These are phyloP conservation scores for Pyralis farinalis DNA, from an alignment of 2,888 invertebrate species.

Conservation along the genomic window DNA sequence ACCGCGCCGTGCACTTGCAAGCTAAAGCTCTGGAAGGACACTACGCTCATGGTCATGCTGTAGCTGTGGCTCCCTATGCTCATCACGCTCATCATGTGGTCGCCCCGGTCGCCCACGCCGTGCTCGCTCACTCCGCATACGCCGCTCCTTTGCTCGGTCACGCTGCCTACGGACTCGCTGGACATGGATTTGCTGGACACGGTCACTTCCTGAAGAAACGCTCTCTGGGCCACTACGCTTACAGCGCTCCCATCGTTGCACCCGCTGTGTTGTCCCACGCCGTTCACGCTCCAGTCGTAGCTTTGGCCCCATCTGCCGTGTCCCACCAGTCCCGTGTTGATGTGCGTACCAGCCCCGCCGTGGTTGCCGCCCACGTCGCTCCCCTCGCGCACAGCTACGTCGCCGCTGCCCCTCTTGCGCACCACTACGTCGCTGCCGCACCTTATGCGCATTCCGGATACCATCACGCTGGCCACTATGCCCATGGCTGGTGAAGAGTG, in stretches of 20 bases:
- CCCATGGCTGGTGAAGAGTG: conserved; percentile 62
- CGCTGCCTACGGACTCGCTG: conserved; percentile 28
- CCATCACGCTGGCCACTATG: conserved; percentile 37
- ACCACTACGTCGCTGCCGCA: conserved; percentile 31
- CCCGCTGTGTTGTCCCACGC: conserved; percentile 35
- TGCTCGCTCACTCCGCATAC: conserved; percentile 38
- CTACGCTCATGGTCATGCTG: conserved; percentile 21
- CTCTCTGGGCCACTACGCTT: conserved; percentile 37
- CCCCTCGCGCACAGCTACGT: too few relatives aligned
- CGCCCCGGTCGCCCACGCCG: conserved; percentile 34
- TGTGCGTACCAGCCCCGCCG: conserved; percentile 44
- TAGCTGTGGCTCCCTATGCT: conserved; percentile 36
- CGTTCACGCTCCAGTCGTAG: conserved; percentile 32
- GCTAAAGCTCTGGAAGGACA: conserved; percentile 68
- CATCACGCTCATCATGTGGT: too few relatives aligned
- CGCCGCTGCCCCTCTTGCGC: too few relatives aligned
- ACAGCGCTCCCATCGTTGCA: too few relatives aligned
- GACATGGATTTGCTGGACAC: too few relatives aligned
- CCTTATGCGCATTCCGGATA: conserved; percentile 33
- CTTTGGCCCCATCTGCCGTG: conserved; percentile 60
- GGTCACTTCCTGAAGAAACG: conserved; percentile 45
- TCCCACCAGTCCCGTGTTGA: conserved; percentile 76
- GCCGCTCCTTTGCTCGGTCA: conserved; percentile 18
- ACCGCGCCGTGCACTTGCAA: conserved; percentile 69
- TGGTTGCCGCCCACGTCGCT: conserved; percentile 34